These are phyloP conservation scores for Trichopria drosophilae DNA, from an alignment of 2,888 invertebrate genomes.

Conservation along the genomic window DNA sequence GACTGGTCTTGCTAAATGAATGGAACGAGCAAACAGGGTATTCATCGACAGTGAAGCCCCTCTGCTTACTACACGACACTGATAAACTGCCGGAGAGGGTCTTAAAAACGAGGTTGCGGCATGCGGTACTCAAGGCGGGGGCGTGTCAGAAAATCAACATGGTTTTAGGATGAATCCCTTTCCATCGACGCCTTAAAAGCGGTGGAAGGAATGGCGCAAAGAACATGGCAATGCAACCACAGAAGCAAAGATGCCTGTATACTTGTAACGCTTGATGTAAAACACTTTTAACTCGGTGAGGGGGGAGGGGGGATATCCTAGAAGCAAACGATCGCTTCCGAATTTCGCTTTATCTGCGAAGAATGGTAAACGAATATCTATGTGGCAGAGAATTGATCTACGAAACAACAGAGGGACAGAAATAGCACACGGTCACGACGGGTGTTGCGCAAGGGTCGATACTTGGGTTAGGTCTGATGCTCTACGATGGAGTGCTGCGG, in stretches of 20 bases:
- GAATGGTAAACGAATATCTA: slow-evolving; percentile 30
- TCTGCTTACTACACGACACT: slow-evolving; percentile 40
- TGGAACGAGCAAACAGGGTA: slow-evolving; percentile 21
- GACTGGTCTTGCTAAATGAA: slow-evolving; percentile 25
- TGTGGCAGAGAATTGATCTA: slow-evolving; percentile 24
- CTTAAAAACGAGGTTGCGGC: slow-evolving; percentile 34
- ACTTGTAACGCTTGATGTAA: slow-evolving; percentile 12
- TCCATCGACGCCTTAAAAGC: slow-evolving; percentile 30
- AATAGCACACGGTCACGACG: not conserved
- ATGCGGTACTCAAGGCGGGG: slow-evolving; percentile 27
- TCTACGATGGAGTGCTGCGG: slow-evolving; percentile 6
- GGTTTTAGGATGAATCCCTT: slow-evolving; percentile 28
- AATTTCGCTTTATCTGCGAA: slow-evolving; percentile 28
- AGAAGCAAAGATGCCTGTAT: not conserved
- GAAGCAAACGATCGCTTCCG: slow-evolving; percentile 29
- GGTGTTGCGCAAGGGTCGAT: slow-evolving; percentile 16
- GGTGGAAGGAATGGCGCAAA: slow-evolving; percentile 9
- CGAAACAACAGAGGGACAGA: slow-evolving; percentile 12
- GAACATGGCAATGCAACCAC: not conserved
- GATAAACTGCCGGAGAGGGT: slow-evolving; percentile 43
- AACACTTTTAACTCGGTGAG: slow-evolving; percentile 31
- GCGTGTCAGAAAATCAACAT: slow-evolving; percentile 11
- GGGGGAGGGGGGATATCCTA: slow-evolving; percentile 31
- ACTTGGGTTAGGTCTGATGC: slow-evolving; percentile 17
- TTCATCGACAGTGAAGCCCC: slow-evolving; percentile 36